phyloP scores from a whole-genome alignment of 2,797 vertebrate species.

The Squalus acanthias region DNA sequence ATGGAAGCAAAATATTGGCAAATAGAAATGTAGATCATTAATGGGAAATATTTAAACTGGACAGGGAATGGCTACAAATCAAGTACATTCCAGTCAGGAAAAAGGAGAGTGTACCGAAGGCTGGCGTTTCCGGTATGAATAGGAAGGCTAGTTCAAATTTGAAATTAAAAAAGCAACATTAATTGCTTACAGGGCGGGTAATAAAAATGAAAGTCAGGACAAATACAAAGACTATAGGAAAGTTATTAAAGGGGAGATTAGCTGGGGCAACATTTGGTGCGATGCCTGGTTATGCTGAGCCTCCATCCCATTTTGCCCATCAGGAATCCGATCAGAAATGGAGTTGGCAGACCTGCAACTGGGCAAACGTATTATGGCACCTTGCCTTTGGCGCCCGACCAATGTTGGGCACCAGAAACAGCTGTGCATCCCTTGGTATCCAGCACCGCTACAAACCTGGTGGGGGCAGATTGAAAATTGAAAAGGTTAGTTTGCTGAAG shows the following conservation, averaged over 20 bases:
- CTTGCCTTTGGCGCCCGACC: neutral
- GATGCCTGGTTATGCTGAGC: neutral
- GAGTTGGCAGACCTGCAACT: neutral
- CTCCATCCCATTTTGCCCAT: neutral
- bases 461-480: neutral
- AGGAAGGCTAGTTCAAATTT: neutral
- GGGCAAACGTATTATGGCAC: neutral
- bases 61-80: neutral
- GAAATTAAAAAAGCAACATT: neutral
- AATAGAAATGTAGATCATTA: neutral
- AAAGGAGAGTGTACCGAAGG: neutral
- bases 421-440: neutral
- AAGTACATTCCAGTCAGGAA: neutral
- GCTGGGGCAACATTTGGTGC: neutral
- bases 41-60: neutral
- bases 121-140: neutral
- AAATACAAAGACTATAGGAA: neutral
- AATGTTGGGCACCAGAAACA: neutral
- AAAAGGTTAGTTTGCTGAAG: neutral
- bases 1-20: neutral
- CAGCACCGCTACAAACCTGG: neutral
- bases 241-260: neutral
- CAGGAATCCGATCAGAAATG: neutral
- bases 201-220: neutral
- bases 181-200: neutral